Conservation (phyloP, 2,888 invertebrate species). For the Timema cristinae region DNA sequence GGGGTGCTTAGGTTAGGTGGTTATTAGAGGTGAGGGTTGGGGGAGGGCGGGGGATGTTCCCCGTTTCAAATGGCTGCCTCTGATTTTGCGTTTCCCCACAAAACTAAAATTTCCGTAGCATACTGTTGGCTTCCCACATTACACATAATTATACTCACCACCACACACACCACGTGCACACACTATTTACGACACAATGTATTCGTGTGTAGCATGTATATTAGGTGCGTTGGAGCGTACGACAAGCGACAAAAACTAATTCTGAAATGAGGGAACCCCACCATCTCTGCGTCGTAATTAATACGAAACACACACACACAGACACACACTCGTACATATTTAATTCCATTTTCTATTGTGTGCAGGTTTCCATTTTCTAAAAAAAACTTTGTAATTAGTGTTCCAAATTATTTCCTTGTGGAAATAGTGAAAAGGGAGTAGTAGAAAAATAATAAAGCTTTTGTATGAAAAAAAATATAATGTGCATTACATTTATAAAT, state of each 20-base stretch:
- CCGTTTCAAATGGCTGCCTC: too few species aligned
- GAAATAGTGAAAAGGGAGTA: too few species aligned
- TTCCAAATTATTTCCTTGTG: not conserved
- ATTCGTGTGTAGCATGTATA: too few species aligned
- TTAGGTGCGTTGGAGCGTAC: not conserved
- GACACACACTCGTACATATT: not conserved
- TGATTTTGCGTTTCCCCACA: too few species aligned
- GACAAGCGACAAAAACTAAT: conserved; percentile 11
- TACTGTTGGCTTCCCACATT: not conserved
- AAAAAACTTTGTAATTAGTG: conserved; percentile 6
- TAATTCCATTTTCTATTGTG: conserved; percentile 4
- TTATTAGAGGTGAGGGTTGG: too few species aligned
- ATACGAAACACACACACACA: not conserved
- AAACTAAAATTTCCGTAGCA: too few species aligned
- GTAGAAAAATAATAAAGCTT: too few species aligned
- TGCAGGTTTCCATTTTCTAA: conserved; percentile 1
- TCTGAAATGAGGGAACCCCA: not conserved
- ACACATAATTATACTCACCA: conserved; percentile 14
- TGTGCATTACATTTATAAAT: too few species aligned
- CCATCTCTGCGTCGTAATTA: not conserved
- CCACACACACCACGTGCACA: not conserved
- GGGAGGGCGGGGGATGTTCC: too few species aligned
- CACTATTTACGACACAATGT: too few species aligned
- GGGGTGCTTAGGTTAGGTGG: too few species aligned
- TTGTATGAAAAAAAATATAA: too few species aligned